These are phyloP conservation scores for Trichomycterus rosablanca DNA, from an alignment of 2,113 vertebrate species.

Conservation along the genomic window DNA sequence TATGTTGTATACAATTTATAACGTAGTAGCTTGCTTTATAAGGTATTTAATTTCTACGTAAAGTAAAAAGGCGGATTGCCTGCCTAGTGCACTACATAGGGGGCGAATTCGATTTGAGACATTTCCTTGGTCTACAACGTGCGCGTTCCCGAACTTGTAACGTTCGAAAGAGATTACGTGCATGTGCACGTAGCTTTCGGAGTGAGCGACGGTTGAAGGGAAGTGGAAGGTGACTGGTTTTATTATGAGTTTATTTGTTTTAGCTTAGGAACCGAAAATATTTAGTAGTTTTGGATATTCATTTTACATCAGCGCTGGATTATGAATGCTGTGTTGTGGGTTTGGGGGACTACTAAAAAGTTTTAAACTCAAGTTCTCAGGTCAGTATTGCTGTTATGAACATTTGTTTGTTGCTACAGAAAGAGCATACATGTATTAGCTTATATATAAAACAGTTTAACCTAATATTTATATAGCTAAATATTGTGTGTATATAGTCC, in stretches of 20 bases:
- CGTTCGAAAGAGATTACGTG: constrained; percentile 4
- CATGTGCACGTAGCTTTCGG: constrained; percentile 22
- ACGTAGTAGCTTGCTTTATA: too few species aligned
- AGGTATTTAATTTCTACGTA: background rate
- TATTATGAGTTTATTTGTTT: background rate
- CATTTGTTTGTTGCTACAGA: background rate
- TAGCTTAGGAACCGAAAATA: background rate
- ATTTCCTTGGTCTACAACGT: background rate
- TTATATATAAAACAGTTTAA: too few species aligned
- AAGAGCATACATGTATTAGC: background rate
- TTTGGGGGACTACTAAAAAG: background rate
- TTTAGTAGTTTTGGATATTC: background rate
- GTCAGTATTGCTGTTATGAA: background rate
- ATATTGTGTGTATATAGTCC: too few species aligned
- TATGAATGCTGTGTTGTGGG: background rate
- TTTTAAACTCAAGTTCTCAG: background rate
- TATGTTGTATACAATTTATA: too few species aligned
- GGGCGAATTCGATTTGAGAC: background rate
- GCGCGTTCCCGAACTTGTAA: constrained; percentile 22
- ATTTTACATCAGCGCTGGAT: background rate
- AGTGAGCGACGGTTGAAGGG: background rate
- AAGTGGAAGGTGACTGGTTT: background rate
- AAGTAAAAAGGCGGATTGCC: too few species aligned
- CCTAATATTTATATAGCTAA: too few species aligned
- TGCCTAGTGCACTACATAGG: too few species aligned